Percentiles rank a stretch among this genome's conserved stretches.
phyloP scores from a whole-genome alignment of 2,113 vertebrate species.

The Cynocephalus volans region DNA sequence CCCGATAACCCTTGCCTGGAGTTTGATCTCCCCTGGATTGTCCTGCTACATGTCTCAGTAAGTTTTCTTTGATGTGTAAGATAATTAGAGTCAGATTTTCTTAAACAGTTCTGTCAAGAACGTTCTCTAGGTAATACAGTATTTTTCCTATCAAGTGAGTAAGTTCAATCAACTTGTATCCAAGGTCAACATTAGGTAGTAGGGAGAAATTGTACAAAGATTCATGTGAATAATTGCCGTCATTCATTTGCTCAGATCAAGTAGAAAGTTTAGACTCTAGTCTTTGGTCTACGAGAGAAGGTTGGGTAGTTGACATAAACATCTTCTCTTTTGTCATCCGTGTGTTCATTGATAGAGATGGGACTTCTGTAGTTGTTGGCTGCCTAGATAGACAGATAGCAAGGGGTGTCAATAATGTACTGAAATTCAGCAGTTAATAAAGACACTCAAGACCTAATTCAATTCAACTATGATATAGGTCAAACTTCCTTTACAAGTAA shows the following conservation, averaged over 20 bases:
- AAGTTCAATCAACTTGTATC: neutral
- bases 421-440: neutral
- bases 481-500: neutral
- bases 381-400: constrained; percentile 70
- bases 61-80: neutral
- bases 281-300: constrained; percentile 46
- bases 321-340: constrained; percentile 44
- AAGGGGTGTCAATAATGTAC: neutral
- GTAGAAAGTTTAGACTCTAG: constrained; percentile 36
- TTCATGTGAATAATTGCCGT: neutral
- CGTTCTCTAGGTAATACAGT: neutral
- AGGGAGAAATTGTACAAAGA: neutral
- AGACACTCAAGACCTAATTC: neutral
- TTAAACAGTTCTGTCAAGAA: constrained; percentile 40
- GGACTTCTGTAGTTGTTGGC: constrained; percentile 65
- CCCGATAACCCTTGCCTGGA: too few relatives aligned
- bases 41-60: neutral
- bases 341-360: neutral
- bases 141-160: constrained; percentile 25
- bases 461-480: neutral
- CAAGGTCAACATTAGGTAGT: neutral
- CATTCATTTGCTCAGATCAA: neutral
- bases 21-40: neutral
- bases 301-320: constrained; percentile 84
- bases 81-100: neutral